Conservation (phyloP, 2,888 invertebrate species). For the Pocota personata region DNA sequence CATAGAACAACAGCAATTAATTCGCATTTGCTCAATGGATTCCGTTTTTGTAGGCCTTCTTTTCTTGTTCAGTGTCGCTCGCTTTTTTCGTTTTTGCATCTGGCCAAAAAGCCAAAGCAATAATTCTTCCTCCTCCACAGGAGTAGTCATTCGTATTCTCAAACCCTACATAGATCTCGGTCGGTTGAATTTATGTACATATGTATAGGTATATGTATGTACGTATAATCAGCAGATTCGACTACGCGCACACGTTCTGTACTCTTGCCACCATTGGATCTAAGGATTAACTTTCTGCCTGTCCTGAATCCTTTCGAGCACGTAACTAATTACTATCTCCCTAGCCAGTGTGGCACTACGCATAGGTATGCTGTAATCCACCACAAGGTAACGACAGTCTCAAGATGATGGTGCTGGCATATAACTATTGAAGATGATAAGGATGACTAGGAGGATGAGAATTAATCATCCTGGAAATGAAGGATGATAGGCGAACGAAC, state of each 20-base stretch:
- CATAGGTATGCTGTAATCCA: conserved; percentile 40
- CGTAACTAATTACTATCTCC: conserved; percentile 53
- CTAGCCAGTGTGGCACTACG: conserved; percentile 3
- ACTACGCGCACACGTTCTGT: conserved; percentile 13
- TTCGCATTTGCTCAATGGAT: conserved; percentile 15
- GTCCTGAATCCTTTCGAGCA: conserved; percentile 34
- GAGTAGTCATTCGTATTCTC: not conserved
- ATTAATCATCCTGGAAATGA: not conserved
- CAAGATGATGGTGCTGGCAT: conserved; percentile 10
- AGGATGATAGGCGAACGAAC: conserved; percentile 4
- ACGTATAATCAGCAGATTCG: conserved; percentile 34
- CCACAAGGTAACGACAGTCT: conserved; percentile 18
- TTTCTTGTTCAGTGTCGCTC: not conserved
- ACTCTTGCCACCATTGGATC: not conserved
- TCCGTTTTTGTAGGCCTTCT: not conserved
- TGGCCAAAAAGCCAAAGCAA: conserved; percentile 24
- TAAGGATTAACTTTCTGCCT: conserved; percentile 22
- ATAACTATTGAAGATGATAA: conserved; percentile 3
- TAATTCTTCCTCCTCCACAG: conserved; percentile 21
- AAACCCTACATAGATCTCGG: not conserved
- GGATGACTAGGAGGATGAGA: conserved; percentile 9
- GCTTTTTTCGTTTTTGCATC: not conserved
- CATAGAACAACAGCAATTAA: conserved; percentile 39
- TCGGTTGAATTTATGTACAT: no score
- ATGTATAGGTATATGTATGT: no score